Evolutionary conservation across 1,140 invertebrate genomes (phyloP).

Genomic region (Artemia franciscana): DNA sequence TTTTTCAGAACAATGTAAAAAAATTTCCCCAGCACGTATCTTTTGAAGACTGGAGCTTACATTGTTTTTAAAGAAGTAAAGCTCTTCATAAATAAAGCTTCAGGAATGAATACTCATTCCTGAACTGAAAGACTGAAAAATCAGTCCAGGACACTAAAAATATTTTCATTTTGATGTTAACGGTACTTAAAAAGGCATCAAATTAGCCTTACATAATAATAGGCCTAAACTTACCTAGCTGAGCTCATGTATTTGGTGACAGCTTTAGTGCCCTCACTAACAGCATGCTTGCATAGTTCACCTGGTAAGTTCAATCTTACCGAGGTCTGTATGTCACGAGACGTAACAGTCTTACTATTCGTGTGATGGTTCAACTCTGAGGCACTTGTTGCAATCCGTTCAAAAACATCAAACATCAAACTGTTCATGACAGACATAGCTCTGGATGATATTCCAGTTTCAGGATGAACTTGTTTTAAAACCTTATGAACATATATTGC

Average conservation of each 20-base stretch:
- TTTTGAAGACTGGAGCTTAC: no score
- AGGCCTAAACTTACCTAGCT: not conserved
- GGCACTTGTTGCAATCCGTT: slow-evolving; percentile 20
- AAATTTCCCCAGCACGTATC: no score
- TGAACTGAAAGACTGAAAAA: no score
- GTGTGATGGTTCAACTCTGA: slow-evolving; percentile 18
- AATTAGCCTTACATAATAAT: no score
- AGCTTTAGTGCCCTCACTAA: slow-evolving; percentile 26
- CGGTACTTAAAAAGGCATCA: no score
- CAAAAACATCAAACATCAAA: slow-evolving; percentile 24
- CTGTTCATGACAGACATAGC: slow-evolving; percentile 28
- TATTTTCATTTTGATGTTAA: no score
- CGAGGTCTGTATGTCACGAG: slow-evolving; percentile 22
- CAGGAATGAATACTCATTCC: no score
- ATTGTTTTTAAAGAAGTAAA: no score
- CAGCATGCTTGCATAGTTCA: slow-evolving; percentile 24
- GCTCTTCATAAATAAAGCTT: no score
- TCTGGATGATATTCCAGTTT: slow-evolving; percentile 26
- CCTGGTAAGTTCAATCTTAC: slow-evolving; percentile 21
- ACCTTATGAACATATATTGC: slow-evolving; percentile 17
- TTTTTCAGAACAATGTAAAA: no score
- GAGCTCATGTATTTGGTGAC: slow-evolving; percentile 25
- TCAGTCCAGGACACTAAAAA: no score
- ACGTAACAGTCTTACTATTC: slow-evolving; percentile 19
- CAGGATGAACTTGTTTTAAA: slow-evolving; percentile 25